A percentile compares a stretch with the other conserved stretches of the same genome.
Evolutionary conservation across 2,113 vertebrate species (phyloP).

Genomic region (Serilophus lunatus): DNA sequence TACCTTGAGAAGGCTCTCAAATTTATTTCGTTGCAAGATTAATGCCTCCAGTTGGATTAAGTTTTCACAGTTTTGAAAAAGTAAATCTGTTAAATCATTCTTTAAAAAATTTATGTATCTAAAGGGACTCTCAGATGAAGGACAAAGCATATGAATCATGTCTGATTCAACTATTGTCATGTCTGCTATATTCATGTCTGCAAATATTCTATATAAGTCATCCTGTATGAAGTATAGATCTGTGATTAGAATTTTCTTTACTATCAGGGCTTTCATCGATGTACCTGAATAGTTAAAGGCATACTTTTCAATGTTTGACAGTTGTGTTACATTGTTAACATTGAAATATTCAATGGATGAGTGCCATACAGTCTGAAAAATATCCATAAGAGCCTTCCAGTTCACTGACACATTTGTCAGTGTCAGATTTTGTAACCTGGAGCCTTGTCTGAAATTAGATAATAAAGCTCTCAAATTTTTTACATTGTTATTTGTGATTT

Average conservation of each 20-base stretch:
- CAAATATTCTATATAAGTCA: conserved; percentile 76
- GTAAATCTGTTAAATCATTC: conserved; percentile 78
- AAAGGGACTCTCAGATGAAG: conserved; percentile 68
- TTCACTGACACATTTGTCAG: conserved; percentile 65
- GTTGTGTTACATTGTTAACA: not conserved
- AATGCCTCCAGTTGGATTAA: conserved; percentile 71
- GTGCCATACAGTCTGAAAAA: conserved; percentile 65
- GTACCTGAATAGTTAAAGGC: not conserved
- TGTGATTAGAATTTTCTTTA: not conserved
- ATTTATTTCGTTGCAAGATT: conserved; percentile 75
- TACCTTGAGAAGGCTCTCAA: conserved; percentile 78
- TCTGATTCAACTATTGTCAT: conserved; percentile 68
- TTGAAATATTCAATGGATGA: conserved; percentile 67
- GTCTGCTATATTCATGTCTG: conserved; percentile 74
- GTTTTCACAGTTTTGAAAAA: conserved; percentile 79
- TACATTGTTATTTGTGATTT: conserved; percentile 15
- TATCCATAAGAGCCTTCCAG: conserved; percentile 64
- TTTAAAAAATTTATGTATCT: conserved; percentile 75
- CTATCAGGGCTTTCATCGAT: conserved; percentile 69
- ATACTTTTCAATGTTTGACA: fast-evolving
- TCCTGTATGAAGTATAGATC: conserved; percentile 71
- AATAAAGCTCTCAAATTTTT: not conserved
- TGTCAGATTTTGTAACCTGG: conserved; percentile 56
- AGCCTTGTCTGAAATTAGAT: not conserved
- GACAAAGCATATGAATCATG: conserved; percentile 86